These are phyloP conservation scores for Parotia lawesii DNA, from an alignment of 2,113 vertebrate genomes.

Conservation along the genomic window DNA sequence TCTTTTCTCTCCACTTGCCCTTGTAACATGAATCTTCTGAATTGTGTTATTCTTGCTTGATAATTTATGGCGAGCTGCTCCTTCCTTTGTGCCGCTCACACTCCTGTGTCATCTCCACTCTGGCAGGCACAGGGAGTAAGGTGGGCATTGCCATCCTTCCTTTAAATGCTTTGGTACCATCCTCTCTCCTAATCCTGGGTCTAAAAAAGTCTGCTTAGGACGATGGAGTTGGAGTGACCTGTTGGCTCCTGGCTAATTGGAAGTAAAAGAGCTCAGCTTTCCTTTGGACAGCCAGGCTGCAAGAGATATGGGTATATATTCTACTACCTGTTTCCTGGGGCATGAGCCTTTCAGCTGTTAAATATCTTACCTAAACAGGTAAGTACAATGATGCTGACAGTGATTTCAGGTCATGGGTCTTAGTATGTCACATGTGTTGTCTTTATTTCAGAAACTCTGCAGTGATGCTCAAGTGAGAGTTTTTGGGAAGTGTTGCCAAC, in stretches of 20 bases:
- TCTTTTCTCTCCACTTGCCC: not conserved
- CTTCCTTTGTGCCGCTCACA: not conserved
- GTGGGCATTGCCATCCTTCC: not conserved
- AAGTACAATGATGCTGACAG: not conserved
- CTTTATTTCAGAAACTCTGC: conserved; percentile 79
- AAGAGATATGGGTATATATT: not conserved
- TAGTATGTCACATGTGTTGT: not conserved
- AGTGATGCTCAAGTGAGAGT: conserved; percentile 87
- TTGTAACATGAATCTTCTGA: not conserved
- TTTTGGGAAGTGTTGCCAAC: conserved; percentile 91
- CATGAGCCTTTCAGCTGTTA: not conserved
- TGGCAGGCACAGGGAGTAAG: not conserved
- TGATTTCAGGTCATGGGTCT: not conserved
- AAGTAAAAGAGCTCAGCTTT: not conserved
- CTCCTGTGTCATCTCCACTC: not conserved
- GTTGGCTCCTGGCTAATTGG: not conserved
- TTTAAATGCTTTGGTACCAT: not conserved
- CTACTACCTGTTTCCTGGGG: not conserved
- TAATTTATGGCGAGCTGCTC: not conserved
- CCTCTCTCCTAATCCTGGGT: not conserved
- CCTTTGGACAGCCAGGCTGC: not conserved
- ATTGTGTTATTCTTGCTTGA: not conserved
- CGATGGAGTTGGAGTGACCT: not conserved
- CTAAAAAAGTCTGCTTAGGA: not conserved
- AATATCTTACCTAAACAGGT: not conserved